Percentiles rank a stretch among this genome's conserved stretches.
These are phyloP conservation scores for Zele albiditarsus DNA, from an alignment of 2,888 invertebrate species.

Conservation along the genomic window DNA sequence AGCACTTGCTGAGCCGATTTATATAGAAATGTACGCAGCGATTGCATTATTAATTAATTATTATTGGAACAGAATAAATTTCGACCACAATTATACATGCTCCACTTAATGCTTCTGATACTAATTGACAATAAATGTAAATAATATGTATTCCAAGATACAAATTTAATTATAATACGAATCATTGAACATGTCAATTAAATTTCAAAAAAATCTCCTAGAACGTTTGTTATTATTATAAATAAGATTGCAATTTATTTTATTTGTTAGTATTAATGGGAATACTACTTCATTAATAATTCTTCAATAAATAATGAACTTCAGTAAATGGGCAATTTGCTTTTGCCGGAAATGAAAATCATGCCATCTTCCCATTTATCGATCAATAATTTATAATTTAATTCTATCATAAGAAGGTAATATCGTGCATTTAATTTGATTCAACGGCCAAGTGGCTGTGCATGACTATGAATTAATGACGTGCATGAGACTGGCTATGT, in stretches of 20 bases:
- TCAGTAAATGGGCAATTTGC: background rate
- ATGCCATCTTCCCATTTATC: background rate
- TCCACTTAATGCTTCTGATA: too few species aligned
- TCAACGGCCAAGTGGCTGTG: background rate
- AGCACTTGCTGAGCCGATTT: too few species aligned
- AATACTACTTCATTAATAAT: background rate
- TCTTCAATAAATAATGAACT: background rate
- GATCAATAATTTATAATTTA: background rate
- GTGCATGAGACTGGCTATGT: background rate
- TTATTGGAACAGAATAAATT: too few species aligned
- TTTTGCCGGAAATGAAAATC: background rate
- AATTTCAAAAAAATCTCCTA: too few species aligned
- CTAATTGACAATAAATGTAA: too few species aligned
- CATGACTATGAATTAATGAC: slow-evolving; percentile 7
- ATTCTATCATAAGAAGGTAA: background rate
- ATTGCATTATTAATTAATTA: too few species aligned
- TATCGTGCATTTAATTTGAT: slow-evolving; percentile 5
- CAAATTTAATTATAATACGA: background rate
- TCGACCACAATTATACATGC: too few species aligned
- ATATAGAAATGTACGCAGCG: too few species aligned
- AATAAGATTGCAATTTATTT: background rate
- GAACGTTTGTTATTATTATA: too few species aligned
- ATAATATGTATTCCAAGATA: background rate
- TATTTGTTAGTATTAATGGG: background rate
- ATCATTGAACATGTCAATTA: too few species aligned